Evolutionary conservation across 1,140 invertebrate genomes (phyloP).

Genomic region (Leptopilina clavipes): DNA sequence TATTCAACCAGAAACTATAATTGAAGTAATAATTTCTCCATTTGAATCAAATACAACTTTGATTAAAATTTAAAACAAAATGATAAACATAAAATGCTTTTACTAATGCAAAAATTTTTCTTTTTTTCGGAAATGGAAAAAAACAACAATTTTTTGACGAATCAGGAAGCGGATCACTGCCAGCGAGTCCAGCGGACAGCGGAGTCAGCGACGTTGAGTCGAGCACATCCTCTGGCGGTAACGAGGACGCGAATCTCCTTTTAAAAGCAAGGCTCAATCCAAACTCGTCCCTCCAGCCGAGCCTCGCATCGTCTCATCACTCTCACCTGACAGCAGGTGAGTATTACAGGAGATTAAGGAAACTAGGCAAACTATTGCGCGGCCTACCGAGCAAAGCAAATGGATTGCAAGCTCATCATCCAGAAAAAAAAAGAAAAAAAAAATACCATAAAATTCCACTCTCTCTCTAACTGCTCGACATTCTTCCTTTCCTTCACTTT

Average conservation of each 20-base stretch:
- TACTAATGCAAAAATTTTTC: no score
- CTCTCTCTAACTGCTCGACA: background rate
- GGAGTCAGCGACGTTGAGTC: slow-evolving; percentile 97
- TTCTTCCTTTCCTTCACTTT: background rate
- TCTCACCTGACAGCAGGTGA: slow-evolving; percentile 73
- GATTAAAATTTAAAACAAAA: no score
- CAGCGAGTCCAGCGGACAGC: slow-evolving; percentile 96
- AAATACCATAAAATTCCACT: background rate
- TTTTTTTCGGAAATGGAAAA: slow-evolving; percentile 40
- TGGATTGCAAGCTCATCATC: background rate
- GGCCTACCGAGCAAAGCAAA: no score
- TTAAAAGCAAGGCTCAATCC: slow-evolving; percentile 86
- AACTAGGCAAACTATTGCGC: slow-evolving; percentile 36
- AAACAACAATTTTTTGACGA: background rate
- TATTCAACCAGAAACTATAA: no score
- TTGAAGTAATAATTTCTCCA: no score
- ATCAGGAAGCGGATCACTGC: slow-evolving; percentile 86
- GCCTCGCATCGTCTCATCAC: slow-evolving; percentile 69
- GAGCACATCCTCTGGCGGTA: slow-evolving; percentile 89
- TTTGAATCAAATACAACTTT: no score
- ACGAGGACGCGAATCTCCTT: slow-evolving; percentile 88
- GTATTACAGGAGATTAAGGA: slow-evolving; percentile 52
- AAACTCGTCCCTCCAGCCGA: slow-evolving; percentile 71
- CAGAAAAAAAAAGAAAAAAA: background rate
- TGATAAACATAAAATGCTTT: no score